Conservation (phyloP, 1,140 invertebrate species). For the Euura lappo region DNA sequence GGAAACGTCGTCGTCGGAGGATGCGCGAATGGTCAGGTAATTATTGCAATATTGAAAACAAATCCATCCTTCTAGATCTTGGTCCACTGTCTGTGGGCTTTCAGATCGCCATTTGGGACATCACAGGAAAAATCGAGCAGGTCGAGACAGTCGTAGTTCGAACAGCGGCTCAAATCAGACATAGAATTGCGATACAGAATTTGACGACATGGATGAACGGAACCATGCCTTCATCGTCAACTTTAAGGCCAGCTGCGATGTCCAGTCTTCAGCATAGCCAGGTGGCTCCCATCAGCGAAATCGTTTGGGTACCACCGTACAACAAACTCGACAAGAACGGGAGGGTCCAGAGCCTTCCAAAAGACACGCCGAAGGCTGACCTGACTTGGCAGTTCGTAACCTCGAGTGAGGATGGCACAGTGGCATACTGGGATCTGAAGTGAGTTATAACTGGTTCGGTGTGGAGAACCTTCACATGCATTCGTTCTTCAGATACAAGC, state of each 20-base stretch:
- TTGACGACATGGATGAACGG: constrained; percentile 74
- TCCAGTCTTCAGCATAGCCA: constrained; percentile 69
- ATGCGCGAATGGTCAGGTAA: constrained; percentile 69
- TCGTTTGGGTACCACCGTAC: constrained; percentile 70
- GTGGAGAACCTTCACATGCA: constrained; percentile 18
- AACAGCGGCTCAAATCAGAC: constrained; percentile 68
- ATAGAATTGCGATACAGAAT: constrained; percentile 65
- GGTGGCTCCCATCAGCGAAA: constrained; percentile 65
- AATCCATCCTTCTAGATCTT: no score
- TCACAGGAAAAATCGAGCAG: constrained; percentile 70
- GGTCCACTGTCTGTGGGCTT: not conserved
- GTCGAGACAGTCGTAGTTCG: constrained; percentile 67
- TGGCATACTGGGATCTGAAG: constrained; percentile 76
- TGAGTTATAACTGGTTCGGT: constrained; percentile 28
- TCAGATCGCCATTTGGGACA: constrained; percentile 74
- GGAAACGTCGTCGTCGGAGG: constrained; percentile 74
- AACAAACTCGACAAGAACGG: constrained; percentile 67
- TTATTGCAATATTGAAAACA: not conserved
- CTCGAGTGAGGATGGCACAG: constrained; percentile 68
- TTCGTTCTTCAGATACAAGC: not conserved
- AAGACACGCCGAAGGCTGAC: constrained; percentile 42
- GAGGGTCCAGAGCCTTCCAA: constrained; percentile 54
- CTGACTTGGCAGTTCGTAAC: constrained; percentile 69
- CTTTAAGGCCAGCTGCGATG: constrained; percentile 66
- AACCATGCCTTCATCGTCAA: constrained; percentile 56